A percentile compares a stretch with the other conserved stretches of the same genome.
Conservation (phyloP, 2,888 invertebrate genomes). For the Hirtodrosophila trivittata region DNA sequence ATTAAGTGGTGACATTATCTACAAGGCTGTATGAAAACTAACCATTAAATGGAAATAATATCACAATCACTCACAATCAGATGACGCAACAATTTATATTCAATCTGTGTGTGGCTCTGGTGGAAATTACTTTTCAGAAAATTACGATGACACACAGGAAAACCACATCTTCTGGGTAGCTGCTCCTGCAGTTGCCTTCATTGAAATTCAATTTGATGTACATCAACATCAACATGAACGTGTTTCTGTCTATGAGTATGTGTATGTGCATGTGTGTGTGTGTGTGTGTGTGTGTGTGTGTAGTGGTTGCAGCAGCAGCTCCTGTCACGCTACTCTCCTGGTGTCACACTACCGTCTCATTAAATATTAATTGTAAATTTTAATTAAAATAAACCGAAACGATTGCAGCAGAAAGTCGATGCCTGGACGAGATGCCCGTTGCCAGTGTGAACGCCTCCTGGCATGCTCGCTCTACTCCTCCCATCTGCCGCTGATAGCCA, state of each 20-base stretch:
- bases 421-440: neutral
- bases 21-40: constrained; percentile 9
- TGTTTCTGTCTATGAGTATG: neutral
- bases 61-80: constrained; percentile 25
- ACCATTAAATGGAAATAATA: constrained; percentile 17
- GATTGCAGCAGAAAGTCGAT: constrained; percentile 35
- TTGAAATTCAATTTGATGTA: constrained; percentile 67
- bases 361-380: constrained; percentile 80
- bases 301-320: constrained; percentile 29
- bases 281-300: constrained; percentile 21
- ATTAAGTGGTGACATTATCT: constrained; percentile 52
- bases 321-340: constrained; percentile 24
- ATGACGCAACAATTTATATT: constrained; percentile 27
- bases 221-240: constrained; percentile 37
- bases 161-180: constrained; percentile 23
- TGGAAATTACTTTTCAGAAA: constrained; percentile 55
- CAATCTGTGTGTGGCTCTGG: constrained; percentile 37
- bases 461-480: constrained; percentile 6
- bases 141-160: constrained; percentile 43
- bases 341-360: constrained; percentile 67
- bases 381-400: constrained; percentile 75
- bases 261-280: constrained; percentile 1
- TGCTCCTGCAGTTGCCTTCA: constrained; percentile 2
- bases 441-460: neutral
- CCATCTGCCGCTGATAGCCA: constrained; percentile 39